A percentile compares a stretch with the other conserved stretches of the same genome.
phyloP scores from a whole-genome alignment of 2,888 invertebrate genomes.

The Diploptera punctata region DNA sequence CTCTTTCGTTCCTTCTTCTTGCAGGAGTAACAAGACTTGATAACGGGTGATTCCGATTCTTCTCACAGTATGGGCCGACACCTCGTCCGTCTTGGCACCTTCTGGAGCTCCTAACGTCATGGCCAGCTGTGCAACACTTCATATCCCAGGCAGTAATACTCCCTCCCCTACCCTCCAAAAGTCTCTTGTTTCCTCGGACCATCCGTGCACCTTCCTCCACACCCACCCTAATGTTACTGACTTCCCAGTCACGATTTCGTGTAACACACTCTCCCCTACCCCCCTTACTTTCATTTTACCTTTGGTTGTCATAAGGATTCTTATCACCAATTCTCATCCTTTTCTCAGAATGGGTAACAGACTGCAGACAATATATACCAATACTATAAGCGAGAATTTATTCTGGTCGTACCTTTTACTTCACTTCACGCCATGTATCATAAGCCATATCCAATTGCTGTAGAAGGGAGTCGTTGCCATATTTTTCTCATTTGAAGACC shows the following conservation, averaged over 20 bases:
- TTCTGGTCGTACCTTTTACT: no score
- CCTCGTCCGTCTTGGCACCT: constrained; percentile 36
- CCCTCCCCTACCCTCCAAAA: no score
- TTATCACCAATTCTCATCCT: neutral
- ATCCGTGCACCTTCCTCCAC: constrained; percentile 9
- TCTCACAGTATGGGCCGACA: constrained; percentile 8
- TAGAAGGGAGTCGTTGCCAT: no score
- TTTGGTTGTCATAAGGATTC: neutral
- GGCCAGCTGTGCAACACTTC: constrained; percentile 33
- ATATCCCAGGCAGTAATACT: no score
- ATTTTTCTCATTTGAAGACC: no score
- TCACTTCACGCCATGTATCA: no score
- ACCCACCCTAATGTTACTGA: neutral
- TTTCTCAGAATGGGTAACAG: neutral
- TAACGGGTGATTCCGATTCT: constrained; percentile 26
- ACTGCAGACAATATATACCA: no score
- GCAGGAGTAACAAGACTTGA: constrained; percentile 11
- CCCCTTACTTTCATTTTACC: constrained; percentile 21
- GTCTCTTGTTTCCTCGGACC: no score
- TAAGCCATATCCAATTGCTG: no score
- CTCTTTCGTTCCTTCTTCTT: no score
- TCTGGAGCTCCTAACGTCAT: constrained; percentile 29
- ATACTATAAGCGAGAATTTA: no score
- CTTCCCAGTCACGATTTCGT: constrained; percentile 20
- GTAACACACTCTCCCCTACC: constrained; percentile 9